phyloP scores from a whole-genome alignment of 2,113 vertebrate genomes.

The Actenoides hombroni region DNA sequence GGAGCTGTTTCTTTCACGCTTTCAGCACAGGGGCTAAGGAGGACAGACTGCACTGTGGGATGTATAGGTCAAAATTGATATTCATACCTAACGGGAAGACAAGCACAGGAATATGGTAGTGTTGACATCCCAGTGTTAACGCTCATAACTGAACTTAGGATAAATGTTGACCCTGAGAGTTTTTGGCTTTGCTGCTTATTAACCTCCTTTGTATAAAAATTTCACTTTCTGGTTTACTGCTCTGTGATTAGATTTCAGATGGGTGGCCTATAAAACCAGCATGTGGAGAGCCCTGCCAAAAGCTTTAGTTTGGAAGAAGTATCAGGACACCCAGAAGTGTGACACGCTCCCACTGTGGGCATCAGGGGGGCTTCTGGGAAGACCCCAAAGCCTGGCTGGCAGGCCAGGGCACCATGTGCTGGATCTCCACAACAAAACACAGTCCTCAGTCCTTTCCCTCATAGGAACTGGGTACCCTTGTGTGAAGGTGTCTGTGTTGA shows the following conservation, averaged over 20 bases:
- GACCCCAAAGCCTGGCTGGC: neutral
- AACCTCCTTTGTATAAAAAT: neutral
- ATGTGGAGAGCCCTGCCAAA: neutral
- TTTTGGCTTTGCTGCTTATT: neutral
- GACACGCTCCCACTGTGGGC: fast-evolving
- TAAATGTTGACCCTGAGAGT: neutral
- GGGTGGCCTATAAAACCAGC: neutral
- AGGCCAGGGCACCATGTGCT: fast-evolving
- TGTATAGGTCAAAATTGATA: neutral
- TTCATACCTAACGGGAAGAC: neutral
- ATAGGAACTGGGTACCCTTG: neutral
- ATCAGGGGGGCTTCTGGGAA: neutral
- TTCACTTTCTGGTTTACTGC: neutral
- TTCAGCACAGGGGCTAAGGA: neutral
- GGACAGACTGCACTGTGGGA: neutral
- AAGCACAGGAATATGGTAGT: fast-evolving
- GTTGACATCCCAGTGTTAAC: neutral
- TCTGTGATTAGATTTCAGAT: neutral
- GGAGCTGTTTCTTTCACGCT: neutral
- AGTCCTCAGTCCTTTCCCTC: neutral
- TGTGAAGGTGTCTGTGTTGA: neutral
- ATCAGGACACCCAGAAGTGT: neutral
- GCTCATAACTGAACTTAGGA: neutral
- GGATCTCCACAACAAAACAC: neutral
- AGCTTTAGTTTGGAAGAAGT: neutral